Conservation (phyloP, 1,140 invertebrate species). For the Apocrypta bakeri region DNA sequence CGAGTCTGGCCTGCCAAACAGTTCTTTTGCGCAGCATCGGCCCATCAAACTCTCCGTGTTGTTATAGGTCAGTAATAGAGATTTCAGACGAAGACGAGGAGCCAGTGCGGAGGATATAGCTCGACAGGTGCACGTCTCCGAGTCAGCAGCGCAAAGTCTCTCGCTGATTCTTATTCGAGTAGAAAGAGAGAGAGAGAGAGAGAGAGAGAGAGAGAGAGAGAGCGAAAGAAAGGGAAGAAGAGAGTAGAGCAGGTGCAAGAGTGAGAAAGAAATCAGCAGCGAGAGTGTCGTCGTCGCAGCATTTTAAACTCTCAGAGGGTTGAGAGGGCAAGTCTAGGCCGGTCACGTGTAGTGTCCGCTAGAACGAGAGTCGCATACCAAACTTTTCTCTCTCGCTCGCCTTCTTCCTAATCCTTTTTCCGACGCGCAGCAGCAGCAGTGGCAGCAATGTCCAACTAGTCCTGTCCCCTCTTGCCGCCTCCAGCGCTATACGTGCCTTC, state of each 20-base stretch:
- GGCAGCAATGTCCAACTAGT: conserved; percentile 38
- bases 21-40: neutral
- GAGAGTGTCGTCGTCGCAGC: conserved; percentile 47
- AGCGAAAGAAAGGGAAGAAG: neutral
- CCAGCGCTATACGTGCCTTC: conserved; percentile 36
- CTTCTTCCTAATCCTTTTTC: conserved; percentile 54
- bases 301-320: conserved; percentile 65
- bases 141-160: conserved; percentile 25
- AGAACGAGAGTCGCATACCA: conserved; percentile 69
- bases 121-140: conserved; percentile 20
- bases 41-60: neutral
- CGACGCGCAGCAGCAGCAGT: conserved; percentile 20
- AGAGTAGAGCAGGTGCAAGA: neutral
- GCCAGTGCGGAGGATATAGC: neutral
- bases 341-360: conserved; percentile 71
- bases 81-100: conserved; percentile 8
- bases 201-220: neutral
- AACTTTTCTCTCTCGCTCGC: conserved; percentile 57
- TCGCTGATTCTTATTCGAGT: conserved; percentile 35
- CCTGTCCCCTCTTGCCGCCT: neutral
- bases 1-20: conserved; percentile 4
- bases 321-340: conserved; percentile 56
- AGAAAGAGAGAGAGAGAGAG: conserved; percentile 13
- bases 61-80: conserved; percentile 41
- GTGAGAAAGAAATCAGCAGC: neutral